phyloP scores from a whole-genome alignment of 2,888 invertebrate species.

The Cynaeus angustus region DNA sequence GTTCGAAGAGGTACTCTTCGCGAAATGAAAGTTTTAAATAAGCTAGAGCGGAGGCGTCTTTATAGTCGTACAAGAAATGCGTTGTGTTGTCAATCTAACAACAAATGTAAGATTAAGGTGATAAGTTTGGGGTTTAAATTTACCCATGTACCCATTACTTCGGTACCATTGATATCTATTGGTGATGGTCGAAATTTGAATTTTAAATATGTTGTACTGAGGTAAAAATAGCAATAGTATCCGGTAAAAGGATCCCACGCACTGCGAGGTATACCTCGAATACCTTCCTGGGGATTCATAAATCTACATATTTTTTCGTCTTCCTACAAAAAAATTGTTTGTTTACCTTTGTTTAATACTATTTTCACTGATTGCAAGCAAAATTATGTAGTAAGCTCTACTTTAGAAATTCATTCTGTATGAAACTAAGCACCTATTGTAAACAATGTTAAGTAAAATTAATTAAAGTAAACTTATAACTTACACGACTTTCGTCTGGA shows the following conservation, averaged over 20 bases:
- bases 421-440: no score
- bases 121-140: background rate
- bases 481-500: no score
- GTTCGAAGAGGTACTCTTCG: constrained; percentile 56
- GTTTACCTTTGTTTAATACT: no score
- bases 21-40: constrained; percentile 61
- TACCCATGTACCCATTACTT: background rate
- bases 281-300: background rate
- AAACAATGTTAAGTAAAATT: no score
- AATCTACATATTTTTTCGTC: constrained; percentile 3
- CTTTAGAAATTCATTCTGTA: no score
- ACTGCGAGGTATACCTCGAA: background rate
- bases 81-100: background rate
- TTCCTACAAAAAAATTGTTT: background rate
- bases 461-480: no score
- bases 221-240: background rate
- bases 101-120: background rate
- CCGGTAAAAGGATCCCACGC: background rate
- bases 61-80: constrained; percentile 47
- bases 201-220: background rate
- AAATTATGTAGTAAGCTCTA: no score
- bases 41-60: constrained; percentile 45
- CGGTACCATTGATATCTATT: background rate
- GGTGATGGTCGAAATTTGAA: background rate
- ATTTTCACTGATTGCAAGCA: no score